Evolutionary conservation across 2,888 invertebrate species (phyloP).

Genomic region (Pimpla rufipes): DNA sequence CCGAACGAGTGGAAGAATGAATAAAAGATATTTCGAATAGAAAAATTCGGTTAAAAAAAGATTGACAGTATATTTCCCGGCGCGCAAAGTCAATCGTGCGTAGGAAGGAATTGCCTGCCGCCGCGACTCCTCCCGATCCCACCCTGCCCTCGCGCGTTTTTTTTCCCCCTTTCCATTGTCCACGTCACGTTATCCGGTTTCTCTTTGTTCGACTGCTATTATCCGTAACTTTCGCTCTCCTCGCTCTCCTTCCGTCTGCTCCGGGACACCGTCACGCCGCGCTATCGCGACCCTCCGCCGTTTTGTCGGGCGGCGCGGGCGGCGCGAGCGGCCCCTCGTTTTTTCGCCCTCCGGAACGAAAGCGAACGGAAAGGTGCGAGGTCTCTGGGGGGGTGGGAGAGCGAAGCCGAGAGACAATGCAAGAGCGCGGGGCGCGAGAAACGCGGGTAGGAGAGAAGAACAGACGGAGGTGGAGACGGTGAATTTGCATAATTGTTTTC

Average conservation of each 20-base stretch:
- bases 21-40: too few relatives aligned
- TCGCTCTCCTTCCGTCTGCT: conserved; percentile 22
- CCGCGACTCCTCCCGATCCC: conserved; percentile 9
- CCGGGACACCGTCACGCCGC: conserved; percentile 17
- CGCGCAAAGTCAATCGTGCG: conserved; percentile 1
- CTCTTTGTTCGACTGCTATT: conserved; percentile 61
- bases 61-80: conserved; percentile 20
- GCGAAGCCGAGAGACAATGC: conserved; percentile 62
- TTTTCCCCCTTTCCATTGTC: conserved; percentile 37
- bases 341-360: conserved; percentile 39
- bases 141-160: conserved; percentile 1
- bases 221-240: conserved; percentile 57
- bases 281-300: conserved; percentile 47
- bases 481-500: conserved; percentile 82
- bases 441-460: conserved; percentile 44
- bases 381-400: conserved; percentile 56
- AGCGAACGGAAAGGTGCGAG: conserved; percentile 44
- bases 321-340: conserved; percentile 39
- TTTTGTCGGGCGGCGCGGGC: conserved; percentile 18
- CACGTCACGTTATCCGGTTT: conserved; percentile 54
- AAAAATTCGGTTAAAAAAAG: neutral
- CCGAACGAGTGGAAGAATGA: too few relatives aligned
- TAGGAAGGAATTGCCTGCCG: conserved; percentile 10
- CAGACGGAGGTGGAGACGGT: conserved; percentile 63
- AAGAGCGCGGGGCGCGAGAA: conserved; percentile 49